A percentile compares a stretch with the other conserved stretches of the same genome.
Evolutionary conservation across 2,113 vertebrate species (phyloP).

Genomic region (Neodontobutis hainanensis): DNA sequence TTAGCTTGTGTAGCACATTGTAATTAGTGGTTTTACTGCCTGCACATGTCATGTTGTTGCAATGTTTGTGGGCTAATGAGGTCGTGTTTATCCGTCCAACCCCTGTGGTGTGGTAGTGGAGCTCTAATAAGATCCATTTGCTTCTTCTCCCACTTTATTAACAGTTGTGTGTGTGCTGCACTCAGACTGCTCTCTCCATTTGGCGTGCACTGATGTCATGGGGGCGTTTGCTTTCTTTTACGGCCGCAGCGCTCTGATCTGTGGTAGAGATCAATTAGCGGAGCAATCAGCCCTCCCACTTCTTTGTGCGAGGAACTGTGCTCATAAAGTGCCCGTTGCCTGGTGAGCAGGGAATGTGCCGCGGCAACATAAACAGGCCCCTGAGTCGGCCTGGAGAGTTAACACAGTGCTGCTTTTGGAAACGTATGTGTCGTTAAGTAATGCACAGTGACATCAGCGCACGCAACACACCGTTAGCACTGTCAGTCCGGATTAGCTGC

Average conservation of each 20-base stretch:
- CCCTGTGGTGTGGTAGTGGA: slow-evolving; percentile 4
- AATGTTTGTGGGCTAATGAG: slow-evolving; percentile 22
- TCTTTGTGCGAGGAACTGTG: slow-evolving; percentile 69
- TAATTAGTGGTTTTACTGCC: neutral
- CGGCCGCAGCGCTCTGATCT: slow-evolving; percentile 73
- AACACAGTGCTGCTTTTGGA: slow-evolving; percentile 23
- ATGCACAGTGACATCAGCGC: slow-evolving; percentile 56
- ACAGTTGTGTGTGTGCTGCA: slow-evolving; percentile 28
- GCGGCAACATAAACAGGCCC: slow-evolving; percentile 74
- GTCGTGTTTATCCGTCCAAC: slow-evolving; percentile 16
- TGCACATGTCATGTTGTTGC: slow-evolving; percentile 20
- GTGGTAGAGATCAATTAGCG: slow-evolving; percentile 79
- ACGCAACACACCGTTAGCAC: slow-evolving; percentile 28
- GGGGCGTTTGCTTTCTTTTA: slow-evolving; percentile 67
- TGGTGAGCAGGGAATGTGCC: slow-evolving; percentile 61
- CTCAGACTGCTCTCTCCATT: slow-evolving; percentile 30
- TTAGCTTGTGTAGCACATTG: too few species aligned
- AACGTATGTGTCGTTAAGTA: slow-evolving; percentile 39
- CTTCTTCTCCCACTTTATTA: slow-evolving; percentile 14
- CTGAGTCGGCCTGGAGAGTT: slow-evolving; percentile 47
- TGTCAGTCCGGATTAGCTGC: slow-evolving; percentile 44
- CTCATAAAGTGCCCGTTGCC: slow-evolving; percentile 74
- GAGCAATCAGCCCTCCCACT: slow-evolving; percentile 75
- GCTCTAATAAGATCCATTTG: slow-evolving; percentile 19
- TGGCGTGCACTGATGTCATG: slow-evolving; percentile 70